Base-by-base conservation (phyloP, 1,140 invertebrate genomes). In the Aphis gossypii region DNA sequence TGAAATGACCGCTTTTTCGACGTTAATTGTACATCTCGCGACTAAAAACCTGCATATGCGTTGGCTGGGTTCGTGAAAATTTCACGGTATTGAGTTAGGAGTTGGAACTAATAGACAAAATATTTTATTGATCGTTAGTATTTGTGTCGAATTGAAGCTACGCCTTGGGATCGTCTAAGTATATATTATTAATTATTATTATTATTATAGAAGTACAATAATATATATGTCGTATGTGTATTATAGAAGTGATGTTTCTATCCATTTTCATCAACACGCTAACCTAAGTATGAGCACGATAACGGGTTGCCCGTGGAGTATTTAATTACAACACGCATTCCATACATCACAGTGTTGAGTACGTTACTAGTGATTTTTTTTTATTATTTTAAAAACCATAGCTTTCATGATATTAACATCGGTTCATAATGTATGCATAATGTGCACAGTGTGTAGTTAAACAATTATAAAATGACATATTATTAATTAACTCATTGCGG, bases 241-340 rank as follows among this genome's bases (percentile, higher is more conserved):
- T 41, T 41, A 46, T 25, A 38, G 8, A 25, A 38, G 41, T 25
- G 41, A 46, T 86, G 14, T 44, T 25, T 86, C 44, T 86, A 86
- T 76, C 30, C 30, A 21, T 76, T 76, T 76, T 76, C 30, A 21
- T 14, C 30, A 68, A n/a, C 60, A 60, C 60, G 30, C 11, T 11
- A n/a, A 14, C 30, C 5, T 68, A 23, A 30, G 25, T 54, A 25
- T 56, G 60, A 6, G 60, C 14, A 14, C 60, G 60, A 76, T 86
- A 25, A 44, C 44, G 25, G 25, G 44, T 86, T 86, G 9, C 86
- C 86, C 18, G 44, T n/a, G 44, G 86, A 48, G 86, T 87, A 87
- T 48, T 87, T 87, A 87, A 87, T 87, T 87, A 87, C 86, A 9
- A 48, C 44, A 5, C 44, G n/a, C 86, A 87, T 87, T 87, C 86